These are phyloP conservation scores for Microcebus tavaratra DNA, from an alignment of 2,113 vertebrate species.

Conservation along the genomic window DNA sequence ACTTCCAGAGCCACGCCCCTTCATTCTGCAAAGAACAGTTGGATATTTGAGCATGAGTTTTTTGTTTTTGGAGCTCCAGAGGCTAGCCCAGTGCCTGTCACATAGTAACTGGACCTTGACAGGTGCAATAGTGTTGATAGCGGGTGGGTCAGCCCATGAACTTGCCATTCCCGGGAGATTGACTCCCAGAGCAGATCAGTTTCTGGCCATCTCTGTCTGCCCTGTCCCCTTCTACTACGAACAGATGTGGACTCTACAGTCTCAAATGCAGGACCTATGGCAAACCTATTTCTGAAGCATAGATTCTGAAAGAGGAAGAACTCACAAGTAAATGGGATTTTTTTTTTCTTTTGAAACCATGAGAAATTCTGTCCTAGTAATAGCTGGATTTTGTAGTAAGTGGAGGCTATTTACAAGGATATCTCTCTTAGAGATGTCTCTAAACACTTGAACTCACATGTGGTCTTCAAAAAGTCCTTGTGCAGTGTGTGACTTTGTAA, in stretches of 20 bases:
- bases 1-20: neutral
- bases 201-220: fast-evolving
- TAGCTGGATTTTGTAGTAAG: neutral
- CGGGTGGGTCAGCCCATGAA: neutral
- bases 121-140: neutral
- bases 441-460: neutral
- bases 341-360: conserved; percentile 34
- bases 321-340: neutral
- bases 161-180: neutral
- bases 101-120: neutral
- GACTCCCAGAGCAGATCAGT: neutral
- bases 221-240: neutral
- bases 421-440: neutral
- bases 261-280: neutral
- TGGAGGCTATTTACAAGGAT: neutral
- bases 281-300: neutral
- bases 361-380: neutral
- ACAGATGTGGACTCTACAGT: neutral
- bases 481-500: neutral
- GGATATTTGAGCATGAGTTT: neutral
- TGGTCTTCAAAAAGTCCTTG: conserved; percentile 29
- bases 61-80: neutral
- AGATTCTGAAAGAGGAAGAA: conserved; percentile 21
- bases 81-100: neutral
- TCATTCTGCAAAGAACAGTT: neutral